Evolutionary conservation across 2,888 invertebrate genomes (phyloP).

Genomic region (Xylota sylvarum): DNA sequence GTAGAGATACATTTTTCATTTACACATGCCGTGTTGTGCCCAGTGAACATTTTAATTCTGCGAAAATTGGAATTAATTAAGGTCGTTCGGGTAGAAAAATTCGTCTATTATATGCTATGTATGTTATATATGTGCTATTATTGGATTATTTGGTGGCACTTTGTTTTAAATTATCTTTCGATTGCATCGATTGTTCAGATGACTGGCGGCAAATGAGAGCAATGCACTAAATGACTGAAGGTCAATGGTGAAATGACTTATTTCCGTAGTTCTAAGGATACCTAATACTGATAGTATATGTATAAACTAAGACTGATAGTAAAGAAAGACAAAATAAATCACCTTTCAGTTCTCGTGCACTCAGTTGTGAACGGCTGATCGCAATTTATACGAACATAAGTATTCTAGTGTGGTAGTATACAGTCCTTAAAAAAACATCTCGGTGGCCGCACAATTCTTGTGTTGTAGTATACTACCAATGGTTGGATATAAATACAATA

Average conservation of each 20-base stretch:
- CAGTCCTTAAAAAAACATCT: too few relatives aligned
- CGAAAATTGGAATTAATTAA: conserved; percentile 10
- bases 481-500: too few relatives aligned
- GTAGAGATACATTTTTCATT: neutral
- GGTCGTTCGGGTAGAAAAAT: neutral
- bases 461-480: too few relatives aligned
- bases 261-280: neutral
- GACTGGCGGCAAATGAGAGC: neutral
- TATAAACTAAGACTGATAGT: too few relatives aligned
- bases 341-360: too few relatives aligned
- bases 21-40: neutral
- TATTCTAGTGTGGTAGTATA: too few relatives aligned
- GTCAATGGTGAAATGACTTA: neutral
- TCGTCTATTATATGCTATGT: neutral
- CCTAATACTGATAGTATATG: too few relatives aligned
- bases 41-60: neutral
- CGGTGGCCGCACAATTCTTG: too few relatives aligned
- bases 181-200: neutral
- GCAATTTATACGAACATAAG: too few relatives aligned
- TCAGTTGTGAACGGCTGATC: too few relatives aligned
- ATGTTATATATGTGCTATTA: conserved; percentile 1
- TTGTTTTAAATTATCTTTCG: neutral
- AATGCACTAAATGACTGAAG: neutral
- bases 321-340: too few relatives aligned
- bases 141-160: neutral